Conservation (phyloP, 2,113 vertebrate genomes). For the Pterocles burchelli region DNA sequence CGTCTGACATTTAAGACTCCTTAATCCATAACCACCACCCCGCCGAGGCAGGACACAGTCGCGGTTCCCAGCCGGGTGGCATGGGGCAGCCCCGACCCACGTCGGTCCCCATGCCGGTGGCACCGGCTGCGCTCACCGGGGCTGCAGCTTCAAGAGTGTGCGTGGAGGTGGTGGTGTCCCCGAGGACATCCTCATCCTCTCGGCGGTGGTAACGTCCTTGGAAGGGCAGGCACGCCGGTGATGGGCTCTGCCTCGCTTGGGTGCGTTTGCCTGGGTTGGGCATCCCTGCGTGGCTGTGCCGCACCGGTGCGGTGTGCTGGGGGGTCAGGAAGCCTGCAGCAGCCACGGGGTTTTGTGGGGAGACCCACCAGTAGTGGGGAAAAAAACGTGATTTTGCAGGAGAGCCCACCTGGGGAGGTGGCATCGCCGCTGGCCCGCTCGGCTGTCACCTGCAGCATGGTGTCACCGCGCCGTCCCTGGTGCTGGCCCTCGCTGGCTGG, state of each 20-base stretch:
- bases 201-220: accelerated
- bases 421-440: not conserved
- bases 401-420: not conserved
- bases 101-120: accelerated
- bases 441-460: not conserved
- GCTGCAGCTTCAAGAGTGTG: not conserved
- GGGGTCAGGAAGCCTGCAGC: not conserved
- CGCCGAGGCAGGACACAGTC: not conserved
- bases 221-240: accelerated
- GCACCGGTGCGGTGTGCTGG: accelerated
- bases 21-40: conserved; percentile 55
- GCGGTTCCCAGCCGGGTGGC: not conserved
- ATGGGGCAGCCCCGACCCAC: not conserved
- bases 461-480: accelerated
- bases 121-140: not conserved
- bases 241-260: not conserved
- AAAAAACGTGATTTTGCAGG: not conserved
- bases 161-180: not conserved
- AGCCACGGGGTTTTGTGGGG: not conserved
- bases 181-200: not conserved
- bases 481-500: not conserved
- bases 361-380: not conserved
- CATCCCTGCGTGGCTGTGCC: accelerated
- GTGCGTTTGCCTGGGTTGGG: not conserved
- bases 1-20: conserved; percentile 65